Evolutionary conservation across 2,888 invertebrate species (phyloP), one percentile per base, ranked within the genome.

Genomic region (Melolontha melolontha): DNA sequence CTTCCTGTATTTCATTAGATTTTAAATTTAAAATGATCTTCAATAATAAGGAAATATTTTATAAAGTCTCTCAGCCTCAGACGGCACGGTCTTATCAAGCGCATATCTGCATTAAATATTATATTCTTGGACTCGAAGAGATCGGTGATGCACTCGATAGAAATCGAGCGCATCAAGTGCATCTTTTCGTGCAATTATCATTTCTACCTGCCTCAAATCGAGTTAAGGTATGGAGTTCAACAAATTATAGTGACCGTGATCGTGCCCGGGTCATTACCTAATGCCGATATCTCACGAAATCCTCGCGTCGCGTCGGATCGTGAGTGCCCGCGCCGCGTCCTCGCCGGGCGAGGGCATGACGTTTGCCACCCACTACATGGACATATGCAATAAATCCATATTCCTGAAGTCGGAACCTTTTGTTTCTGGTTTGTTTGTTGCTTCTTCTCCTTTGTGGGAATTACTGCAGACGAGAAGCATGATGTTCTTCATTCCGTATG

Each of bases 301-400:
- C 75, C 72, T 73, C 73, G 72, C 75, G 73, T 70, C 74, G 73
- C 73, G 70, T 70, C 71, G 22, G 74, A 70, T 78, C 79, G 79
- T 78, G 79, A 78, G 59, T 44, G 59, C 59, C 39, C 78, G 75
- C 71, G 69, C 77, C 77, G 77, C 76, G 73, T 75, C 72, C 73
- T 73, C 5, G 34, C 34, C 34, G 34, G 34, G 34, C 34, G 34
- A 34, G 79, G 78, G 80, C 82, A 81, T 81, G 81, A 81, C 76
- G 78, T 76, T 79, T 75, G 78, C 81, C 82, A 81, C 82, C 82
- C 82, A 82, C 81, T 72, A 74, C 71, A 79, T 59, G 65, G 78
- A 79, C 79, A 80, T 79, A 76, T 79, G 78, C 80, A 79, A 81
- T 81, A 81, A 81, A 82, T 82, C 79, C 79, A 79, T 79, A 80